These are phyloP conservation scores for Drosophila kuntzei DNA, from an alignment of 2,888 invertebrate species.

Conservation along the genomic window DNA sequence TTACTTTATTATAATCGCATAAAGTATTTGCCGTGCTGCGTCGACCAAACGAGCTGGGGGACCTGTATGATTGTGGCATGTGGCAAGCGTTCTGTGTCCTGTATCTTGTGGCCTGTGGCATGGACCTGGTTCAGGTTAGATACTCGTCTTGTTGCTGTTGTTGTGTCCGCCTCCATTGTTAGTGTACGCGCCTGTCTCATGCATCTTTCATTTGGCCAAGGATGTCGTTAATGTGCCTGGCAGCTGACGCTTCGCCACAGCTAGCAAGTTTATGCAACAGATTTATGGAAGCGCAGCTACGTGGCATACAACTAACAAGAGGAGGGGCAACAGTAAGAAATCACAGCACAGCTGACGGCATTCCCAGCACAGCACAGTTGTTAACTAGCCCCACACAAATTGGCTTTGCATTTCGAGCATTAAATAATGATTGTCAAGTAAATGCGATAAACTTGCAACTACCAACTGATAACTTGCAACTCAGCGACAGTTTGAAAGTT, in stretches of 20 bases:
- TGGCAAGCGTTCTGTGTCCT: neutral
- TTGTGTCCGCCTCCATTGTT: constrained; percentile 42
- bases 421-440: constrained; percentile 47
- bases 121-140: constrained; percentile 17
- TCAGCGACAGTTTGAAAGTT: constrained; percentile 37
- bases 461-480: constrained; percentile 12
- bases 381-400: constrained; percentile 40
- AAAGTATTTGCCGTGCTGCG: constrained; percentile 70
- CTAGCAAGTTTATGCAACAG: constrained; percentile 72
- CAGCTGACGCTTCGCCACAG: constrained; percentile 33
- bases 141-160: constrained; percentile 3
- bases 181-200: constrained; percentile 57
- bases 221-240: constrained; percentile 68
- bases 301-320: constrained; percentile 58
- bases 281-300: constrained; percentile 68
- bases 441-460: constrained; percentile 40
- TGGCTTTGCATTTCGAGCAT: constrained; percentile 47
- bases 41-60: constrained; percentile 44
- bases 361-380: constrained; percentile 52
- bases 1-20: constrained; percentile 81
- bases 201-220: constrained; percentile 71
- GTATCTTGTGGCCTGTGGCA: constrained; percentile 1
- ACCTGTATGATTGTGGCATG: constrained; percentile 17
- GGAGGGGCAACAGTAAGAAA: neutral
- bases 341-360: constrained; percentile 44